Evolutionary conservation across 2,888 invertebrate species (phyloP).

Genomic region (Lysandra coridon): DNA sequence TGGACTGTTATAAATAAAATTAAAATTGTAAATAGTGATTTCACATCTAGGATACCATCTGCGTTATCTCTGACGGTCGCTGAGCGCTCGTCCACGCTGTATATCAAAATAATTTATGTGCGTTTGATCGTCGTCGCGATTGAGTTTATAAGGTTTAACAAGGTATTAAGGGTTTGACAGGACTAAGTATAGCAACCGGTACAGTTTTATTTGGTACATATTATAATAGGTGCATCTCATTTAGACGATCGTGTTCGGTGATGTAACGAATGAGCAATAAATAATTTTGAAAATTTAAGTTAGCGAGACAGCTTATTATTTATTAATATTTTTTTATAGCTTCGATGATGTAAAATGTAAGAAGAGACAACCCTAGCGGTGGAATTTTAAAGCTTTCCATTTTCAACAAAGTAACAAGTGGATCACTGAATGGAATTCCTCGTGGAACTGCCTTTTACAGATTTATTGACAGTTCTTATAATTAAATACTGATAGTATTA

Average conservation of each 20-base stretch:
- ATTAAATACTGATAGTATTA: conserved; percentile 3
- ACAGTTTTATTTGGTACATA: background rate
- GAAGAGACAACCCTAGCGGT: conserved; percentile 9
- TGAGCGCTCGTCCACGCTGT: conserved; percentile 59
- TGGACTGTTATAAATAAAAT: conserved; percentile 74
- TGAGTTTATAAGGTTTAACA: conserved; percentile 39
- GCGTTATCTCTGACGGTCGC: conserved; percentile 70
- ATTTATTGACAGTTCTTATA: background rate
- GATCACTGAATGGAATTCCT: conserved; percentile 15
- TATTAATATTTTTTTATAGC: too few species aligned
- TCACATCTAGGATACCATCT: conserved; percentile 74
- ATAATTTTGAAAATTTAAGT: background rate
- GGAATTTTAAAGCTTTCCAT: conserved; percentile 5
- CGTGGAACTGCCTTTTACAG: background rate
- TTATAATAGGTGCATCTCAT: background rate
- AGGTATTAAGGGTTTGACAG: background rate
- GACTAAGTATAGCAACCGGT: background rate
- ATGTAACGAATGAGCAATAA: background rate
- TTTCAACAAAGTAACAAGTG: conserved; percentile 9
- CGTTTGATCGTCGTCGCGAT: conserved; percentile 73
- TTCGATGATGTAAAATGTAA: background rate
- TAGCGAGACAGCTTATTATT: background rate
- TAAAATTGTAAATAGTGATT: conserved; percentile 80
- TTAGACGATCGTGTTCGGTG: background rate
- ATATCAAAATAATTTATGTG: conserved; percentile 71